Base-by-base conservation (phyloP, 2,113 vertebrate species). In the Centropristis striata region DNA sequence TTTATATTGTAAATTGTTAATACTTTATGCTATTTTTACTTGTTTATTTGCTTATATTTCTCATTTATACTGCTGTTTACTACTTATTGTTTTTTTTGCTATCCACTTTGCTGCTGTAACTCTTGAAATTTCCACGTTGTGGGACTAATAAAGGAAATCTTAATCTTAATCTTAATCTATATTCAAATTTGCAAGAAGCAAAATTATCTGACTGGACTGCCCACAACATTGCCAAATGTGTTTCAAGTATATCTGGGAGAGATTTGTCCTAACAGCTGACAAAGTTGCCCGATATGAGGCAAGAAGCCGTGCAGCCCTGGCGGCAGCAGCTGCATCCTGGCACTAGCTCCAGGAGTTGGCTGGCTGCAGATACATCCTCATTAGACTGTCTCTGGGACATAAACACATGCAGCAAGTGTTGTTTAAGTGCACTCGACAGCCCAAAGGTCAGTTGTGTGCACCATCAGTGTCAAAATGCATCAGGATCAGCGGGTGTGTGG, bases 301-400 rank as follows among this genome's bases (percentile, higher is more conserved):
- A 60, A 85, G 90, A 94, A 94, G 91, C 89, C 91, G 92, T 95
- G 95, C 91, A 92, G 92, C 77, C 94, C 94, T 6, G 81, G 94
- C 94, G 94, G 77, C 92, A 91, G 90, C 96, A 96, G 95, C 94
- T 96, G 94, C 88, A 93, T 91, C 81, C 92, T 90, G 82, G 84
- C 89, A 88, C 90, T 90, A 89, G 86, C 90, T 90, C 89, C 78
- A 71, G 84, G 91, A 91, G 91, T 90, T 93, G 92, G 93, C 88
- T 88, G 88, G 88, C 88, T 91, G 90, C 90, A 86, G 89, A 88
- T 92, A 90, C 90, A 57, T 93, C 90, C 94, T 96, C 92, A 94
- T 96, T 95, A 95, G 90, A 87, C 87, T 71, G 88, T 94, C 94
- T 93, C 90, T 86, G 92, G 92, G 92, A 93, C 88, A 83, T 81